Evolutionary conservation across 1,140 invertebrate genomes (phyloP), one percentile per base, ranked within the genome.

Genomic region (Ooceraea biroi): DNA sequence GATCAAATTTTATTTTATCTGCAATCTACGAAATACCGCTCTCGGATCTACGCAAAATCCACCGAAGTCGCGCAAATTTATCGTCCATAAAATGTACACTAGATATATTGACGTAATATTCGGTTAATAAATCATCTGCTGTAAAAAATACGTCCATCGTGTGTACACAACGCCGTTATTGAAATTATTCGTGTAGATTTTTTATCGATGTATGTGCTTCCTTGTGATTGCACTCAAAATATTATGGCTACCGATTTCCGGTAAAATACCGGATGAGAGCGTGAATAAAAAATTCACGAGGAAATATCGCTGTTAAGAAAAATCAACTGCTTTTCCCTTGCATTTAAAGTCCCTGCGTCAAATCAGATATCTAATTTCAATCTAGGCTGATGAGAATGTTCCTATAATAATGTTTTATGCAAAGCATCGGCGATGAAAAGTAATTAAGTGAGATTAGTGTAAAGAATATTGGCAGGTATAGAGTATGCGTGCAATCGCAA

Each of bases 31-130:
- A 69, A 78, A 78, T 78, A 78, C 69, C 76, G 61, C 30, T 57
- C 10, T 17, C 65, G 76, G 22, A 80, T 71, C 76, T 80, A 80
- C 76, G 76, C 50, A 71, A 80, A 80, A 80, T 80, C 66, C 76
- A 71, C 76, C 50, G 25, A 80, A 80, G 76, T 80, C 76, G 76
- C 65, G 76, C 44, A 80, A 80, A 80, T 80, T 80, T 80, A 80
- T 80, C 76, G 52, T 80, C 65, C 76, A 80, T 80, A 80, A 80
- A 80, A 80, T 71, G 52, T 80, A 80, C 76, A 71, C 76, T 80
- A 80, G 76, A 50, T 50, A 80, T 80, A 80, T 80, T 80, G 76
- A 80, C 76, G 76, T 80, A 80, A 80, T 80, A 80, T 80, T 80
- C 76, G 52, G 76, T 80, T 80, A 80, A 80, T 80, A 80, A 80